phyloP scores from a whole-genome alignment of 2,888 invertebrate species.

The Pegoplata infirma region DNA sequence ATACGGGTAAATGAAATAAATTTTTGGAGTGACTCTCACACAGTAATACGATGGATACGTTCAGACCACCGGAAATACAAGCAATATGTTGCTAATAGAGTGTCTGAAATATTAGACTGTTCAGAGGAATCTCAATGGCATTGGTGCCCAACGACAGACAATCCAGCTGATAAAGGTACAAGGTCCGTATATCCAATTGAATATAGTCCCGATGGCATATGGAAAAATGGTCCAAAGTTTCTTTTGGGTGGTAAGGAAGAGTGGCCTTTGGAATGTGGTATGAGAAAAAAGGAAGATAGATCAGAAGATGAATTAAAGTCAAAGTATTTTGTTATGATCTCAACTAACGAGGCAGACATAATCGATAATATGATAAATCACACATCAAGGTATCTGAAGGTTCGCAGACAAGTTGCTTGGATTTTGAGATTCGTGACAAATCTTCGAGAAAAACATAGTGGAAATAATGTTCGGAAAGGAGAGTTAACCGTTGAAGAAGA shows the following conservation, averaged over 20 bases:
- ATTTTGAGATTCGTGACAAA: not conserved
- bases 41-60: no score
- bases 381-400: not conserved
- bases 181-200: not conserved
- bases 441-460: not conserved
- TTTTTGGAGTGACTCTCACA: no score
- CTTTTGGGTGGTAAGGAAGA: not conserved
- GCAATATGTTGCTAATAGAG: no score
- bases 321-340: slow-evolving; percentile 1
- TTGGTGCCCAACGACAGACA: no score
- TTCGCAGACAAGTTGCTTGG: slow-evolving; percentile 7
- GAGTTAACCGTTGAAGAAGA: slow-evolving; percentile 10
- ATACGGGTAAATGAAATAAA: no score
- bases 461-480: not conserved
- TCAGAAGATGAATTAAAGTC: slow-evolving; percentile 6
- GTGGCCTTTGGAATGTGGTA: not conserved
- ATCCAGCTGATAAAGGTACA: not conserved
- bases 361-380: not conserved
- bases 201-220: not conserved
- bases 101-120: no score
- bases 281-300: not conserved
- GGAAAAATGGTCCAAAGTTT: not conserved
- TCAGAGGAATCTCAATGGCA: no score
- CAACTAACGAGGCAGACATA: not conserved
- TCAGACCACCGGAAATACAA: no score